Evolutionary conservation across 2,797 vertebrate species (phyloP).

Genomic region (Tauraco hartlaubi): DNA sequence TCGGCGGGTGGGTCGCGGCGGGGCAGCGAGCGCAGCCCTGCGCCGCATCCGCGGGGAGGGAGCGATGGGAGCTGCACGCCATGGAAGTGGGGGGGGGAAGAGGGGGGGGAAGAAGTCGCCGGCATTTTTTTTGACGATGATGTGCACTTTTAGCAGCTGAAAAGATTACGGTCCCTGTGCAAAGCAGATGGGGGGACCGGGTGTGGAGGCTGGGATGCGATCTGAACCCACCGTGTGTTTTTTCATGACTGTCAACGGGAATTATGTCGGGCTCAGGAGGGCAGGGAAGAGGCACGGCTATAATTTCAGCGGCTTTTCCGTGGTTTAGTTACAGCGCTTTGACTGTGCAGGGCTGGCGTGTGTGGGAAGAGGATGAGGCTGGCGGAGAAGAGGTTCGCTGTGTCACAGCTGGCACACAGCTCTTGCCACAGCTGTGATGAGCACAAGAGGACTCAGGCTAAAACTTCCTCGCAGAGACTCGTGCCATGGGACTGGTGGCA

Average conservation of each 20-base stretch:
- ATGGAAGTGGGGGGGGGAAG: not conserved
- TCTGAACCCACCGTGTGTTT: not conserved
- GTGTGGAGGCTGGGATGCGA: not conserved
- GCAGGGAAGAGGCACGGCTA: not conserved
- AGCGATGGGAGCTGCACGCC: not conserved
- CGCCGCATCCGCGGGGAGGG: not conserved
- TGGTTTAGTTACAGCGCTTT: not conserved
- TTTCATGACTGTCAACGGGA: not conserved
- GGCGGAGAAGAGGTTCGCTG: not conserved
- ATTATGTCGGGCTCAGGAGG: not conserved
- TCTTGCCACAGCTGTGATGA: not conserved
- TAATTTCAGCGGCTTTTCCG: not conserved
- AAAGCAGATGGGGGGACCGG: not conserved
- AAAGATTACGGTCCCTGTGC: not conserved
- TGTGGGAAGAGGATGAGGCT: not conserved
- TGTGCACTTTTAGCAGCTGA: not conserved
- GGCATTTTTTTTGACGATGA: not conserved
- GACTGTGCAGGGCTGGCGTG: not conserved
- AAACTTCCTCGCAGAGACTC: not conserved
- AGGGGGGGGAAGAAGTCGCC: not conserved
- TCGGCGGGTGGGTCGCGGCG: not conserved
- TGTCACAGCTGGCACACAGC: not conserved
- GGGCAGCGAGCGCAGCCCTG: not conserved
- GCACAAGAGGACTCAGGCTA: accelerated
- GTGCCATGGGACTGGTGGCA: accelerated